Conservation (phyloP, 2,888 invertebrate species). For the Psylliodes chrysocephalus region DNA sequence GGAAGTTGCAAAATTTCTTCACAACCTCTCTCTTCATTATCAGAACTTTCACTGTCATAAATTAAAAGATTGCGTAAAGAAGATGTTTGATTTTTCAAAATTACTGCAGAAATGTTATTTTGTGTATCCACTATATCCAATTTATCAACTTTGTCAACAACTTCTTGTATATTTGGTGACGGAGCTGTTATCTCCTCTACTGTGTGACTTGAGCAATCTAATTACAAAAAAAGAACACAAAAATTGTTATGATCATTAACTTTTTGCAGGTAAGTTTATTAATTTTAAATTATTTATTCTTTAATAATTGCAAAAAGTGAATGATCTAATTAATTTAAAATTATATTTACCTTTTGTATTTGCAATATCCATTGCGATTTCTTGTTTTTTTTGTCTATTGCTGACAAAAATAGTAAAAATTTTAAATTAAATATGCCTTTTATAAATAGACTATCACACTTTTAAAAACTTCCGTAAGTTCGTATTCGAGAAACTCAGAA, state of each 20-base stretch:
- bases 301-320: too few relatives aligned
- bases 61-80: slow-evolving; percentile 43
- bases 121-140: slow-evolving; percentile 21
- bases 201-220: not conserved
- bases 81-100: slow-evolving; percentile 36
- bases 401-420: too few relatives aligned
- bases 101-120: slow-evolving; percentile 18
- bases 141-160: slow-evolving; percentile 26
- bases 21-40: not conserved
- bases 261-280: too few relatives aligned
- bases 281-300: too few relatives aligned
- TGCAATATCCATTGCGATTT: not conserved
- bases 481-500: too few relatives aligned
- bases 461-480: too few relatives aligned
- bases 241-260: not conserved
- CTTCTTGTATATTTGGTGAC: slow-evolving; percentile 5
- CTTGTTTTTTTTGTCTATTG: too few relatives aligned
- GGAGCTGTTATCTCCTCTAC: not conserved
- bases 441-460: too few relatives aligned
- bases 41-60: slow-evolving; percentile 42
- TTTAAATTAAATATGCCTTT: too few relatives aligned
- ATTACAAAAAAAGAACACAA: not conserved
- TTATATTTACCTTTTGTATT: not conserved
- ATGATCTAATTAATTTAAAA: not conserved
- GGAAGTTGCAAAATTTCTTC: not conserved